Base-by-base conservation (phyloP, 2,113 vertebrate genomes). In the Felis catus region DNA sequence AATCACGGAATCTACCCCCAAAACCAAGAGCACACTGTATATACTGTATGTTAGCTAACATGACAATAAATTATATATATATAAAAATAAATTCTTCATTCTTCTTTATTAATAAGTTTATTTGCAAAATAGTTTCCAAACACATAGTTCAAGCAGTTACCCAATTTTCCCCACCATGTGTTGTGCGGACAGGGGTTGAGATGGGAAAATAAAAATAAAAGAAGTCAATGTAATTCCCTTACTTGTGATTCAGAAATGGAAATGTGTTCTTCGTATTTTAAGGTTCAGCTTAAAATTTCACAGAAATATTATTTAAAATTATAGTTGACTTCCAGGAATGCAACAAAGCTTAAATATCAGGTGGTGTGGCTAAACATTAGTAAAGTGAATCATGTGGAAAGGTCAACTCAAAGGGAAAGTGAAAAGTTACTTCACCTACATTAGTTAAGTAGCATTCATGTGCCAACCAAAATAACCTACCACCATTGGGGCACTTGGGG, bases 101-200 rank as follows among this genome's bases (percentile, higher is more conserved):
- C 53, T 80, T 82, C 61, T 85, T 85, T 86, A 41, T 55, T 95
- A 94, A 89, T 78, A 25, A 91, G 61, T 94, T 94, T 91, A 89
- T 63, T 93, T 95, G n/a, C 74, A 88, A 68, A 96, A 95, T 13
- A 92, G 33, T 82, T 95, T 94, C 58, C 19, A 90, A 71, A 66
- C 41, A 36, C 71, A 51, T 14, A 89, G 36, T 31, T 58, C 55
- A 95, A 93, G 29, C 9, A 84, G 14, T 80, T 92, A 93, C 4
- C 63, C 78, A 45, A 66, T 65, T 94, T 97, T 27, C 21, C 21
- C n/a, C 19, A 63, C 53, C 51, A 39, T 91, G 66, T 88, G 16
- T 88, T 94, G 36, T 91, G 29, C 70, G 87, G 25, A 90, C 23
- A 55, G 25, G 86, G 53, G 48, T 15, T 88, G 14, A 89, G 16